These are phyloP conservation scores for Alentia gelatinosa DNA, from an alignment of 2,888 invertebrate genomes.

Conservation along the genomic window DNA sequence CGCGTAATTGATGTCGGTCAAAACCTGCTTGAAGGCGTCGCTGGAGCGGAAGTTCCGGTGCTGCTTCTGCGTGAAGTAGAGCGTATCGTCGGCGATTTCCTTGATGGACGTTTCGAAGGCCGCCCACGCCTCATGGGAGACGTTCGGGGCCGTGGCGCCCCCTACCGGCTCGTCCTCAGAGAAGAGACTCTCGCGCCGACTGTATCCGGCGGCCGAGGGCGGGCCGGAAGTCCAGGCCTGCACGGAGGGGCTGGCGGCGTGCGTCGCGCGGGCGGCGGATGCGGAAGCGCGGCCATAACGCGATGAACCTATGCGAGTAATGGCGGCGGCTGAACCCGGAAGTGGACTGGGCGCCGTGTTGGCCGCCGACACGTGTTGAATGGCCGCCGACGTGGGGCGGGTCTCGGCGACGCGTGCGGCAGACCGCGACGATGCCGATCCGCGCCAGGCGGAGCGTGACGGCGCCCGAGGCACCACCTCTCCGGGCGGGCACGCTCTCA, in stretches of 20 bases:
- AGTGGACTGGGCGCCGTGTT: background rate
- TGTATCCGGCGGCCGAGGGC: background rate
- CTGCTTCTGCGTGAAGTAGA: background rate
- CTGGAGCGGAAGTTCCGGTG: conserved; percentile 19
- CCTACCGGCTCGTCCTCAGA: background rate
- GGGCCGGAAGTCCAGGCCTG: background rate
- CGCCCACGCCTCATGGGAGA: background rate
- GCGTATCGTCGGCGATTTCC: conserved; percentile 29
- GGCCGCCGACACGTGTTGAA: conserved; percentile 16
- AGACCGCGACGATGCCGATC: too few relatives aligned
- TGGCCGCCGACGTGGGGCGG: conserved; percentile 12
- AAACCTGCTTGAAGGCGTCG: conserved; percentile 32
- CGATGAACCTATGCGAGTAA: background rate
- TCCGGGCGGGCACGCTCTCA: too few relatives aligned
- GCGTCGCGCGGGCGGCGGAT: background rate
- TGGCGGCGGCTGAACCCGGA: background rate
- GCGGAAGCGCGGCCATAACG: background rate
- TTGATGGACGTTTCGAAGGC: conserved; percentile 9
- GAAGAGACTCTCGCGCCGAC: background rate
- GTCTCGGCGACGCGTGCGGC: too few relatives aligned
- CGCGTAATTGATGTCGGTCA: conserved; percentile 37
- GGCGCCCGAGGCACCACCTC: too few relatives aligned
- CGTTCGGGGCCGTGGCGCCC: background rate
- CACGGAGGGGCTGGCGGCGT: background rate
- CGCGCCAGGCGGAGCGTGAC: too few relatives aligned